These are phyloP conservation scores for Halichondria panicea DNA, from an alignment of 37 sponge, comb jelly and placozoan species.

Conservation along the genomic window DNA sequence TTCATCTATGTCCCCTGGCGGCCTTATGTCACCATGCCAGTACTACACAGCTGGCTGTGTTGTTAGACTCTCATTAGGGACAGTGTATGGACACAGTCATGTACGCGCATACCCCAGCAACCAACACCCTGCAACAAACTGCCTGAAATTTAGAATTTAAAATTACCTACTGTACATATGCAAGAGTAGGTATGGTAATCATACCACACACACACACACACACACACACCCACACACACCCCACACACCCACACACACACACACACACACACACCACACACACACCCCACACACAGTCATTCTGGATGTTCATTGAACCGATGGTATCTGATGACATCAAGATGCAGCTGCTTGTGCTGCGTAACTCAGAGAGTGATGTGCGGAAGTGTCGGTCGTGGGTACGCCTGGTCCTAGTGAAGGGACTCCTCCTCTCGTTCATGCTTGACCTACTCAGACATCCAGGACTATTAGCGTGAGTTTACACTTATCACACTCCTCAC, in stretches of 20 bases:
- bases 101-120: no score
- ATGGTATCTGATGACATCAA: conserved; percentile 64
- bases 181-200: no score
- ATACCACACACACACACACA: neutral
- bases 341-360: conserved; percentile 42
- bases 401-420: conserved; percentile 40
- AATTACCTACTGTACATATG: no score
- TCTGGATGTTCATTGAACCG: conserved; percentile 70
- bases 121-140: no score
- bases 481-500: neutral
- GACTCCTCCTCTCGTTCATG: conserved; percentile 38
- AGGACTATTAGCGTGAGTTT: conserved; percentile 45
- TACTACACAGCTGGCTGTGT: no score
- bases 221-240: neutral
- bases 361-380: conserved; percentile 58
- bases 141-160: no score
- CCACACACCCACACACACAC: neutral
- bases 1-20: no score
- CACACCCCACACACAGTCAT: conserved; percentile 31
- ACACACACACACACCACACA: neutral
- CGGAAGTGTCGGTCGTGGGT: conserved; percentile 73
- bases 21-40: no score
- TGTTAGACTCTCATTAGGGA: no score
- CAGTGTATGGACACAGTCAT: no score
- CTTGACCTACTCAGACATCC: conserved; percentile 64